phyloP scores from a whole-genome alignment of 2,888 invertebrate species.

The Zaprionus lineosus region DNA sequence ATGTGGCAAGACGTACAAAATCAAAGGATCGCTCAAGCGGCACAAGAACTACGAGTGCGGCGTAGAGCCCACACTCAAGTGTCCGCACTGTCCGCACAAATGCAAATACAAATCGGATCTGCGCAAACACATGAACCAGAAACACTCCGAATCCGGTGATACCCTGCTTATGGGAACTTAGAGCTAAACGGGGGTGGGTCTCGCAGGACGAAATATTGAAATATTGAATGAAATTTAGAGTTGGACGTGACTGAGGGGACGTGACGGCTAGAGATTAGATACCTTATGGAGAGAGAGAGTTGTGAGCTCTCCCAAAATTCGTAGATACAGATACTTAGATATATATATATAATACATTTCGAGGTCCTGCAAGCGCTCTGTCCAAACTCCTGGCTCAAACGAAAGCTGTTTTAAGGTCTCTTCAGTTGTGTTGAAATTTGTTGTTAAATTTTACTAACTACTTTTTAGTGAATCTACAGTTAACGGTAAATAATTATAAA shows the following conservation, averaged over 20 bases:
- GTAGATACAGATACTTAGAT: no score
- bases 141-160: constrained; percentile 70
- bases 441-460: constrained; percentile 68
- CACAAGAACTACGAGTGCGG: constrained; percentile 90
- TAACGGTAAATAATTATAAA: constrained; percentile 9
- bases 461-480: constrained; percentile 25
- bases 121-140: constrained; percentile 82
- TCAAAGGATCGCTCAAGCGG: constrained; percentile 89
- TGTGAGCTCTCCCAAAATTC: no score
- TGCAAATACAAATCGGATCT: constrained; percentile 83
- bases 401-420: constrained; percentile 2
- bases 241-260: background rate
- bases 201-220: background rate
- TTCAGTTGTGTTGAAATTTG: constrained; percentile 37
- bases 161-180: constrained; percentile 31
- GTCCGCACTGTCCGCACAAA: constrained; percentile 81
- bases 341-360: no score
- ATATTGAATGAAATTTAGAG: background rate
- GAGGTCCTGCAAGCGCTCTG: background rate
- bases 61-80: constrained; percentile 79
- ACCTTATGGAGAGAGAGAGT: no score
- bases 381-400: background rate
- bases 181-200: background rate
- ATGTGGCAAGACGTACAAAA: constrained; percentile 92
- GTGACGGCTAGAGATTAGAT: no score